phyloP scores from a whole-genome alignment of 1,140 invertebrate species.

The Glossosoma conforme region DNA sequence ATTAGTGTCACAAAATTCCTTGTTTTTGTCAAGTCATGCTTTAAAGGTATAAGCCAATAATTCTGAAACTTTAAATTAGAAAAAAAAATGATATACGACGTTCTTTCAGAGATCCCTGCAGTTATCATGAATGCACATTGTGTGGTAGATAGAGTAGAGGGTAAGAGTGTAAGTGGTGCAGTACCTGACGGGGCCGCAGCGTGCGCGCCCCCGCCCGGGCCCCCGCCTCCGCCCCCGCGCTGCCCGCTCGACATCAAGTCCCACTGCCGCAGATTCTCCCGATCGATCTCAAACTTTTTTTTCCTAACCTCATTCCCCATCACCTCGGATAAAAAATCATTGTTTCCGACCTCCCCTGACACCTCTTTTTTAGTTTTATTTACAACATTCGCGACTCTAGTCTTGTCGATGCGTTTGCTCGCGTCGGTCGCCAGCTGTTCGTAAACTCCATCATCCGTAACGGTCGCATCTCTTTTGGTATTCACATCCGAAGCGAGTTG shows the following conservation, averaged over 20 bases:
- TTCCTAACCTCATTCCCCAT: conserved; percentile 34
- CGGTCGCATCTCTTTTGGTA: conserved; percentile 23
- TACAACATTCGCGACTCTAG: not conserved
- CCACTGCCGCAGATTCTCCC: conserved; percentile 81
- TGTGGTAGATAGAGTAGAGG: no score
- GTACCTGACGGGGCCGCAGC: conserved; percentile 24
- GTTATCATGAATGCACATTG: no score
- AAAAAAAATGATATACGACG: no score
- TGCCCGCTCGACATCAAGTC: conserved; percentile 76
- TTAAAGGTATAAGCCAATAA: no score
- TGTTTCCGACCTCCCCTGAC: no score
- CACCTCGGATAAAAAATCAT: conserved; percentile 30
- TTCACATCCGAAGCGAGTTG: conserved; percentile 46
- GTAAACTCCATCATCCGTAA: conserved; percentile 45
- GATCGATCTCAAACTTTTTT: conserved; percentile 63
- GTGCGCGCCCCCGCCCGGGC: conserved; percentile 43
- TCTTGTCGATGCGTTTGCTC: conserved; percentile 1
- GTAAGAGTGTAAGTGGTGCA: no score
- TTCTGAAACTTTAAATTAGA: no score
- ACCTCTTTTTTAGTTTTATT: conserved; percentile 1
- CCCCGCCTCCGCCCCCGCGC: conserved; percentile 49
- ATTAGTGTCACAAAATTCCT: no score
- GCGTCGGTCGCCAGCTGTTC: conserved; percentile 43
- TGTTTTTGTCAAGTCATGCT: no score
- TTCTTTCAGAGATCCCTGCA: no score